Base-by-base conservation (phyloP, 2,888 invertebrate genomes). In the Aromia moschata region DNA sequence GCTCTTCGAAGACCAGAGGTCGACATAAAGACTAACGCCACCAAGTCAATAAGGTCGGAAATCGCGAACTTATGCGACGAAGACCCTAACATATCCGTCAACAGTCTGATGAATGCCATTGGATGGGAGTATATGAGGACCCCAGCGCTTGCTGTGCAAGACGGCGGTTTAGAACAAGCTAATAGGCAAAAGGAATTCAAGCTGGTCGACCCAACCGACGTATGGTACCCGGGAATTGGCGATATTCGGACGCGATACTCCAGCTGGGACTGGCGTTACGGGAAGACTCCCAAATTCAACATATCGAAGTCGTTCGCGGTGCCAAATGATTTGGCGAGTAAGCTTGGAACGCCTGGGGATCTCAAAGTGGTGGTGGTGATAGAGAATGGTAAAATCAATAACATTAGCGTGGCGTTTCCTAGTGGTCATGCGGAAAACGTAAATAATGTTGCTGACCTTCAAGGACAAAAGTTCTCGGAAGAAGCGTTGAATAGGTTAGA, bases 181-280 rank as follows among this genome's bases (percentile, higher is more conserved):
- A 86, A 87, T 74, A 84, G 88, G 74, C 93, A 94, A 78, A 86
- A 89, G 69, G 94, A 94, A 41, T 94, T 94, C 79, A 92, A 94
- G 75, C 86, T 89, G 77, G 83, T 95, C 46, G 93, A 94, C 81
- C 94, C 95, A 1, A 91, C 91, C 0, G 91, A 95, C 70, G 87
- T 90, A 66, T 93, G 93, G 92, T 95, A 93, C 79, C 92, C 93
- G 87, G 91, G 94, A 72, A 84, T 94, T 18, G 85, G 86, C 7
- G 85, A 89, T 70, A 83, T 93, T 56, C 86, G 86, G 55, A 84
- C 85, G 31, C 87, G 89, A 61, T 86, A 93, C 47, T 80, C 84
- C 64, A 89, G 89, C 17, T 96, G 95, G 94, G 89, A 94, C 58
- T 96, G 96, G 96, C 87, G 89, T 62, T 92, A 85, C 77, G 96